phyloP scores from a whole-genome alignment of 2,797 vertebrate species.

The Valencia hispanica region DNA sequence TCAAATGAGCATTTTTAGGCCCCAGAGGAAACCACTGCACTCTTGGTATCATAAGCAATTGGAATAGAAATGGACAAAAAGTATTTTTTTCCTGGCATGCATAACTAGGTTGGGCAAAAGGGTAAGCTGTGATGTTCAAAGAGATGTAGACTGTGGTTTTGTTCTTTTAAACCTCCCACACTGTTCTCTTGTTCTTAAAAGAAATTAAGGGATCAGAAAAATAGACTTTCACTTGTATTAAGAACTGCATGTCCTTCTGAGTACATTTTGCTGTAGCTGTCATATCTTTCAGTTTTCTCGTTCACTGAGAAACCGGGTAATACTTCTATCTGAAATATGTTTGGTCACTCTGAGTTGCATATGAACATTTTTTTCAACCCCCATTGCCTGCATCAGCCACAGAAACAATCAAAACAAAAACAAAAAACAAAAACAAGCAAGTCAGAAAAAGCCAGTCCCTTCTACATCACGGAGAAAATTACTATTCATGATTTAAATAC shows the following conservation, averaged over 20 bases:
- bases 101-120: conserved; percentile 70
- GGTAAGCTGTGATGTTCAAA: conserved; percentile 73
- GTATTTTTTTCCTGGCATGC: conserved; percentile 53
- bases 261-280: conserved; percentile 39
- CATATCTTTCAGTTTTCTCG: conserved; percentile 54
- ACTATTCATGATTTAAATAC: too few species aligned
- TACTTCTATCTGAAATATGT: too few species aligned
- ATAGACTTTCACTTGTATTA: conserved; percentile 48
- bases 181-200: conserved; percentile 38
- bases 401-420: too few species aligned
- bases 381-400: too few species aligned
- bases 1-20: conserved; percentile 76
- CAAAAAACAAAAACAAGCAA: too few species aligned
- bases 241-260: conserved; percentile 26
- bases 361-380: too few species aligned
- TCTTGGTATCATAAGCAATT: conserved; percentile 75
- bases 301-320: too few species aligned
- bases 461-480: too few species aligned
- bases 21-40: conserved; percentile 65
- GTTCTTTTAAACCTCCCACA: conserved; percentile 25
- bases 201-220: conserved; percentile 58
- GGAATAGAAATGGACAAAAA: conserved; percentile 72
- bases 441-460: too few species aligned
- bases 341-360: too few species aligned
- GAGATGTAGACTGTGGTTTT: conserved; percentile 33